Percentiles rank a stretch among this genome's conserved stretches.
These are phyloP conservation scores for Drosophila picticornis DNA, from an alignment of 2,888 invertebrate genomes.

Conservation along the genomic window DNA sequence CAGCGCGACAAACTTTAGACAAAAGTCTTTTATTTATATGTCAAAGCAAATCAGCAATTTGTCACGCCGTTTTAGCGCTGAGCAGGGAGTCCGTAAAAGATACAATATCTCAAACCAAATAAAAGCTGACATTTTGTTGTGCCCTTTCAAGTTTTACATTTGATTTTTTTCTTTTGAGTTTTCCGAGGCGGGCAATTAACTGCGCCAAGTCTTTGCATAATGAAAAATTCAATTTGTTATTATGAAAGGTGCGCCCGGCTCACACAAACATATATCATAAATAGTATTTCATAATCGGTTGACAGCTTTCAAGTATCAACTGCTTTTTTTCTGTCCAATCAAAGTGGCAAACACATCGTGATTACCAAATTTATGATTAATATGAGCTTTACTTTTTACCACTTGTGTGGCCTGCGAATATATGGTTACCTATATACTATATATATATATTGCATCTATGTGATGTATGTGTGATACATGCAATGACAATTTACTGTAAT, in stretches of 20 bases:
- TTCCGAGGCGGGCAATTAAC: conserved; percentile 50
- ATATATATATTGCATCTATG: background rate
- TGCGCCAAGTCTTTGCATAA: conserved; percentile 22
- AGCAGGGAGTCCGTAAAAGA: conserved; percentile 21
- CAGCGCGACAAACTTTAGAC: conserved; percentile 47
- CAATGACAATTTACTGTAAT: conserved; percentile 33
- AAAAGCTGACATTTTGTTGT: conserved; percentile 48
- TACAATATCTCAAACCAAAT: conserved; percentile 42
- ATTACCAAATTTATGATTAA: conserved; percentile 36
- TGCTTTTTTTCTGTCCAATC: conserved; percentile 21
- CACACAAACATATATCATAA: conserved; percentile 41
- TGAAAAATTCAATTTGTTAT: conserved; percentile 5
- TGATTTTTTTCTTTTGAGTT: conserved; percentile 4
- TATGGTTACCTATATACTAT: background rate
- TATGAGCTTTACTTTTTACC: background rate
- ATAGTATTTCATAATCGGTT: conserved; percentile 55
- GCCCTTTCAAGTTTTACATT: conserved; percentile 51
- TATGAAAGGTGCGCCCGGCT: conserved; percentile 60
- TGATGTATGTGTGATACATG: background rate
- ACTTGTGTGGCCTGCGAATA: conserved; percentile 38
- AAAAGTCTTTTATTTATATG: conserved; percentile 63
- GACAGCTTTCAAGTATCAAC: conserved; percentile 52
- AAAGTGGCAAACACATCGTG: conserved; percentile 29
- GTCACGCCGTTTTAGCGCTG: conserved; percentile 65
- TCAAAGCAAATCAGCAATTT: conserved; percentile 78